Evolutionary conservation across 1,140 invertebrate genomes (phyloP), one percentile per base, ranked within the genome.

Genomic region (Panulirus ornatus): DNA sequence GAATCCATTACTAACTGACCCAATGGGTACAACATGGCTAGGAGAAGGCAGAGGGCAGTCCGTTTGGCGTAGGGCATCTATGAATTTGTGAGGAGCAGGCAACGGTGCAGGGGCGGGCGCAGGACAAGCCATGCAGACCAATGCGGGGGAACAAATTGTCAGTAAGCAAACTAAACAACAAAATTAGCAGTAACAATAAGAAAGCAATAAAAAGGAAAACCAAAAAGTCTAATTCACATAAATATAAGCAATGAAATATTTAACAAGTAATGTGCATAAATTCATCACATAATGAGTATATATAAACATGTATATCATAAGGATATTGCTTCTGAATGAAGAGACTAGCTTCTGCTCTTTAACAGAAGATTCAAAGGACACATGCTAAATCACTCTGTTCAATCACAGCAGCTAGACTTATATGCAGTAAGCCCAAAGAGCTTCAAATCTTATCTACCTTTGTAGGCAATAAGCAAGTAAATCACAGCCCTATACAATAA

Each of bases 81-180:
- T 34, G 51, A 27, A 66, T n/a, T 83, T 83, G 47, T 51, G 58
- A 66, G 58, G 54, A 66, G 81, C 38, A 73, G 73, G 63, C 79
- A 82, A 83, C 70, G 81, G 79, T 54, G 86, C 51, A 58, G 76
- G 88, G 66, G 38, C 70, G 51, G 79, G 79, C 58, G 81, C 88
- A 76, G 88, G 79, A 89, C 70, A 89, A 83, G 81, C 88, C 88
- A 89, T 89, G 88, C 88, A 89, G 76, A 75, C 79, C 88, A 89
- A 71, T 83, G 88, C 81, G 42, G 79, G 88, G 66, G 75, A 89
- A 83, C 63, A 73, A 89, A 83, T 70, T 38, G 88, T 89, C 79
- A 89, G 79, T 89, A 84, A 89, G 85, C 73, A 66, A 79, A 81
- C 85, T 88, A 88, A 88, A 88, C 71, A 76, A 76, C 14, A 78